These are phyloP conservation scores for Anthoscopus minutus DNA, from an alignment of 2,113 vertebrate genomes.

Conservation along the genomic window DNA sequence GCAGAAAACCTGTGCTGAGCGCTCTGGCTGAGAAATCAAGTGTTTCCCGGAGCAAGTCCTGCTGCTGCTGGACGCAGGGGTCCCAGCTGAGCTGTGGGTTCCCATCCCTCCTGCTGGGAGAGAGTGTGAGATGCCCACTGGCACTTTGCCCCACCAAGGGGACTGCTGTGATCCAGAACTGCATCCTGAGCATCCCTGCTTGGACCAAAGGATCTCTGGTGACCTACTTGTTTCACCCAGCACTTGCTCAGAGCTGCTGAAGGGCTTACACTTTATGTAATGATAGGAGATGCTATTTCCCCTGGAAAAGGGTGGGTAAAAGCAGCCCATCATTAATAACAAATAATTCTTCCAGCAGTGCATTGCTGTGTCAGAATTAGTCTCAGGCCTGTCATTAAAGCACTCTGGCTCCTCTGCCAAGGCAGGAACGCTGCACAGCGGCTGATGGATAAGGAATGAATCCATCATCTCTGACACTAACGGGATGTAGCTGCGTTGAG, in stretches of 20 bases:
- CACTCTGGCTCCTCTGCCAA: neutral
- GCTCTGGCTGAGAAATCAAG: neutral
- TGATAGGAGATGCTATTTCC: neutral
- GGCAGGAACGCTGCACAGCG: neutral
- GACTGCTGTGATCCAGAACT: neutral
- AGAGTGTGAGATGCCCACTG: neutral
- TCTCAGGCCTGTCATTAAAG: neutral
- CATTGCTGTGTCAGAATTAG: neutral
- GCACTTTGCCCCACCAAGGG: too few relatives aligned
- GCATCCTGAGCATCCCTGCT: neutral
- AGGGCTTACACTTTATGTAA: neutral
- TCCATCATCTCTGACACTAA: neutral
- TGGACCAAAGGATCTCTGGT: neutral
- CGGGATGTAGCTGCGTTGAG: accelerated
- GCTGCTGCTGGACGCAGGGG: neutral
- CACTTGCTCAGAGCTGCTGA: neutral
- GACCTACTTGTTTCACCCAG: neutral
- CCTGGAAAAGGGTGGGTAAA: neutral
- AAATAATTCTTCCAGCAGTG: neutral
- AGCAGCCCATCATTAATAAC: neutral
- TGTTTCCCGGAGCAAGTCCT: neutral
- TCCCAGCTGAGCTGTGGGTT: neutral
- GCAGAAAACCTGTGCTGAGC: neutral
- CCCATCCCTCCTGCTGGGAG: neutral
- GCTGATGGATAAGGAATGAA: neutral